Conservation (phyloP, 2,797 vertebrate species). For the Cirrhinus molitorella region DNA sequence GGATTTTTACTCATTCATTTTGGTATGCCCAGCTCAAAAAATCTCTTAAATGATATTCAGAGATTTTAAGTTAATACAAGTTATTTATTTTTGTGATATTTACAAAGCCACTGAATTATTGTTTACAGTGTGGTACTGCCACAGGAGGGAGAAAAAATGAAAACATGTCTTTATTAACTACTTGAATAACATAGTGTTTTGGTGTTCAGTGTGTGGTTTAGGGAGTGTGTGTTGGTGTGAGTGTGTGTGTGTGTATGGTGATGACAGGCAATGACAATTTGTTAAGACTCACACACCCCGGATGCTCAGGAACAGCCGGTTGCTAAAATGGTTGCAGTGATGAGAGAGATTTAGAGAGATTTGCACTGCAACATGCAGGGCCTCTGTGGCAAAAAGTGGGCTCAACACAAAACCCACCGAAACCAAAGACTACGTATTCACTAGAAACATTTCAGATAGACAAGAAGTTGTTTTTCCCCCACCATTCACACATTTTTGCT, state of each 20-base stretch:
- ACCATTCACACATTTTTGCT: background rate
- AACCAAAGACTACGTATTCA: background rate
- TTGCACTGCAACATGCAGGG: background rate
- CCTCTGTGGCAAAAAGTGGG: background rate
- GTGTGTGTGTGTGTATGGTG: background rate
- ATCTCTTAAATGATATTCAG: too few species aligned
- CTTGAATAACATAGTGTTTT: background rate
- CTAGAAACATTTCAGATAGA: background rate
- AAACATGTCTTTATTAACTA: background rate
- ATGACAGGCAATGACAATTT: background rate
- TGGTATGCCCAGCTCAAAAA: too few species aligned
- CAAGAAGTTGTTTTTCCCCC: background rate
- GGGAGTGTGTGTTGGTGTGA: conserved; percentile 18
- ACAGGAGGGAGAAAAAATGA: background rate
- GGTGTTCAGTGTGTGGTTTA: background rate
- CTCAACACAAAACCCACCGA: background rate
- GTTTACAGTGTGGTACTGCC: too few species aligned
- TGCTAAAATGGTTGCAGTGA: conserved; percentile 11
- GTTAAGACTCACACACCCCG: background rate
- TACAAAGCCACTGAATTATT: too few species aligned
- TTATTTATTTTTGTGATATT: too few species aligned
- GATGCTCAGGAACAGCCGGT: background rate
- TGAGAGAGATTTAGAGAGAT: conserved; percentile 15
- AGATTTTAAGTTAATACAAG: too few species aligned
- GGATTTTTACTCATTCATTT: too few species aligned